Evolutionary conservation across 2,797 vertebrate species (phyloP).

Genomic region (Chelmon rostratus): DNA sequence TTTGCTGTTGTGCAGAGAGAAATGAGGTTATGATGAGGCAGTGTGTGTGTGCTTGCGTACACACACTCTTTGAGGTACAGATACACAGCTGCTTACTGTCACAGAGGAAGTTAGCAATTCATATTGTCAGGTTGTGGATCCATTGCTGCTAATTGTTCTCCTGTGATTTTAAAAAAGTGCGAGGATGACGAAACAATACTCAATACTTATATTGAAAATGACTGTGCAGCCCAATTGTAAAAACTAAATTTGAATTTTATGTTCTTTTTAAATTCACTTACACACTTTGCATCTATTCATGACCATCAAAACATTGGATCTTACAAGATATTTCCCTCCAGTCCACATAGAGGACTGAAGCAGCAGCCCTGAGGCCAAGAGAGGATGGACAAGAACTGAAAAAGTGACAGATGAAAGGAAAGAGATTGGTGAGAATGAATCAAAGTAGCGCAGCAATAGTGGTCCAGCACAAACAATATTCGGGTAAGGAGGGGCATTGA

Average conservation of each 20-base stretch:
- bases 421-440: background rate
- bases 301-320: conserved; percentile 25
- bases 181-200: conserved; percentile 19
- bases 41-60: conserved; percentile 17
- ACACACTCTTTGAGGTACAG: conserved; percentile 39
- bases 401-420: conserved; percentile 1
- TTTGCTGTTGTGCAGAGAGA: conserved; percentile 51
- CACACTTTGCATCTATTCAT: conserved; percentile 41
- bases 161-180: conserved; percentile 31
- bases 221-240: background rate
- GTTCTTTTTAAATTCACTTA: background rate
- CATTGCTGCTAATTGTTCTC: conserved; percentile 41
- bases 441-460: background rate
- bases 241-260: conserved; percentile 5
- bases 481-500: no score
- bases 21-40: conserved; percentile 48
- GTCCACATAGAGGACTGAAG: conserved; percentile 21
- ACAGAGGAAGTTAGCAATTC: conserved; percentile 29
- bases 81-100: conserved; percentile 45
- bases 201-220: no score
- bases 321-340: conserved; percentile 16
- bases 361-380: conserved; percentile 26
- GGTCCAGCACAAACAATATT: background rate
- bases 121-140: conserved; percentile 45
- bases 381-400: conserved; percentile 11